phyloP scores from a whole-genome alignment of 2,113 vertebrate genomes.

The Alethe castanea region DNA sequence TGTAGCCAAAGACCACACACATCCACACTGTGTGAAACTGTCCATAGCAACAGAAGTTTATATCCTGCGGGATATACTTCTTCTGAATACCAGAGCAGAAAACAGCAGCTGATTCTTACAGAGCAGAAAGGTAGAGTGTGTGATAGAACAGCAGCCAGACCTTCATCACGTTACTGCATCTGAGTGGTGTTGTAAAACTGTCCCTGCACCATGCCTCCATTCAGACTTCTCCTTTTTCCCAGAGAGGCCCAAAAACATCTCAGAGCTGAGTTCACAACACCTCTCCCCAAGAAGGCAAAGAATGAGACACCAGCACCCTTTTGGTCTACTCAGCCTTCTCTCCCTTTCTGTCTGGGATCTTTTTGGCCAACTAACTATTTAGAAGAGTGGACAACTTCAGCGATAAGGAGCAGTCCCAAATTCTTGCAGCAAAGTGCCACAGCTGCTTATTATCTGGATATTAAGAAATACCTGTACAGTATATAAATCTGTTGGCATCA shows the following conservation, averaged over 20 bases:
- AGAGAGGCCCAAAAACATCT: not conserved
- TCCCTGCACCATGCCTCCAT: not conserved
- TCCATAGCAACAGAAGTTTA: too few relatives aligned
- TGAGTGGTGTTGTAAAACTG: not conserved
- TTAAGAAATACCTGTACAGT: not conserved
- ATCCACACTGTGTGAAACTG: too few relatives aligned
- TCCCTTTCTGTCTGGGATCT: not conserved
- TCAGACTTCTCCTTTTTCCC: not conserved
- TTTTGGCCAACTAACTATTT: not conserved
- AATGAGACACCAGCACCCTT: not conserved
- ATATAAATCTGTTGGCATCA: constrained; percentile 11
- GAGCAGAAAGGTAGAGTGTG: not conserved
- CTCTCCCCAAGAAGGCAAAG: not conserved
- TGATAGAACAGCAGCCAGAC: not conserved
- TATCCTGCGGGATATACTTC: too few relatives aligned
- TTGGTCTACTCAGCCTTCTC: not conserved
- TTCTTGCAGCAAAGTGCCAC: not conserved
- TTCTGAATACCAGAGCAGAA: too few relatives aligned
- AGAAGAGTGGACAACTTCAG: not conserved
- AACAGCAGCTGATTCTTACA: too few relatives aligned
- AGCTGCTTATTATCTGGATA: not conserved
- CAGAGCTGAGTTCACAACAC: not conserved
- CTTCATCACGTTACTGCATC: not conserved
- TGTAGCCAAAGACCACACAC: too few relatives aligned
- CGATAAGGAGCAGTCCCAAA: not conserved